Evolutionary conservation across 2,888 invertebrate genomes (phyloP), one percentile per base, ranked within the genome.

Genomic region (Tribolium freemani): DNA sequence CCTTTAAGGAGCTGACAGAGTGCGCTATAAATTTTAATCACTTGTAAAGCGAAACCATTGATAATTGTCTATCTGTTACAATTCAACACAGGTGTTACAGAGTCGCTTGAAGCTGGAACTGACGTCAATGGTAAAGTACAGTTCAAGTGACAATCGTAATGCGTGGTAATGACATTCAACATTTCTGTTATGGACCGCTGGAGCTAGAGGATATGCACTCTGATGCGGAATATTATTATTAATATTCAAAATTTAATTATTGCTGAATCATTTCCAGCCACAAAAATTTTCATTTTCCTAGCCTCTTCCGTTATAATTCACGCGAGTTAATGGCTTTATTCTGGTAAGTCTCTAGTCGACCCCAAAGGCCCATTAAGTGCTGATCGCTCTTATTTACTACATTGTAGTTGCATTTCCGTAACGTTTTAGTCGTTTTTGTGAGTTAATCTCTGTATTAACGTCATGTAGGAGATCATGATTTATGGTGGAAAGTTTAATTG

Each of bases 121-220:
- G 38, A 38, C 38, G 38, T 38, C 38, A 38, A 38, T 38, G 38
- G n/a, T n/a, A 26, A 26, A 26, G 26, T 26, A 26, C 9, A 53
- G 21, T 9, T 38, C 13, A 13, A 13, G 13, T 56, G 58, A 56
- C 58, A 58, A 13, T 38, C 21, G 45, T 45, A 26, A 31, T 16
- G 58, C 16, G 46, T 60, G 60, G 60, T 60, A 48, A 46, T 60
- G 60, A 60, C 60, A 60, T 60, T 44, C 46, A 60, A 60, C 26
- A 45, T 46, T 54, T 26, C 54, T 38, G 38, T 38, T 38, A 38
- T 38, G 38, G 38, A 38, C 38, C 38, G 38, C 9, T 6, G 38
- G 8, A n/a, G 5, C 8, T n/a, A 38, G n/a, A 38, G 38, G 38
- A 38, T 38, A 38, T 38, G 38, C 38, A 38, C 38, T 38, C 38